Conservation (phyloP, 2,888 invertebrate genomes). For the Conomelus anceps region DNA sequence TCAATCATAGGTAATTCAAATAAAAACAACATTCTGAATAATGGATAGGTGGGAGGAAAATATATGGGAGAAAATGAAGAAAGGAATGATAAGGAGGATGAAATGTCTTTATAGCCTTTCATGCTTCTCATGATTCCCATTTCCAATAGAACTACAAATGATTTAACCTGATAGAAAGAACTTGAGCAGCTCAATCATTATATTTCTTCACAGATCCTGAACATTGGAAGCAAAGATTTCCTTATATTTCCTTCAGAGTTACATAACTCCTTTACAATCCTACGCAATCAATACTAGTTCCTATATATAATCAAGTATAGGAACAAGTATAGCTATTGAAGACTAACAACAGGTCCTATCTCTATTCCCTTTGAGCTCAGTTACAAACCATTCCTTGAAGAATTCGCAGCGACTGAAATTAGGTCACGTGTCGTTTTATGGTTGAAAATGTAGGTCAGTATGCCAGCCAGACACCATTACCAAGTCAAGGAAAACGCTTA, state of each 20-base stretch:
- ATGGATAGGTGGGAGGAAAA: too few relatives aligned
- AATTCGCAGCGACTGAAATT: background rate
- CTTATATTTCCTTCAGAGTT: background rate
- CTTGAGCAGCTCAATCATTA: background rate
- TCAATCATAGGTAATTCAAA: too few relatives aligned
- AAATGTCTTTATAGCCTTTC: too few relatives aligned
- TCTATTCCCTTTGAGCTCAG: background rate
- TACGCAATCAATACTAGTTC: too few relatives aligned
- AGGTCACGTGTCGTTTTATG: background rate
- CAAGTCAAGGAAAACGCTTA: background rate
- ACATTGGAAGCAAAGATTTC: background rate
- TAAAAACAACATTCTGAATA: too few relatives aligned
- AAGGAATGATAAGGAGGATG: too few relatives aligned
- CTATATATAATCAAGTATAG: background rate
- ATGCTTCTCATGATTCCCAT: too few relatives aligned
- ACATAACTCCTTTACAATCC: background rate
- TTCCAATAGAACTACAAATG: too few relatives aligned
- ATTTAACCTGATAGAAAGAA: too few relatives aligned
- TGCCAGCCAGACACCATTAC: background rate
- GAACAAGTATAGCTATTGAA: background rate
- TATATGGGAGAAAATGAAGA: too few relatives aligned
- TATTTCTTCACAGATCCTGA: background rate
- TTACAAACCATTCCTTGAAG: background rate
- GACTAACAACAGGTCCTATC: background rate
- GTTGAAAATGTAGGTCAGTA: background rate